Percentiles rank a stretch among this genome's conserved stretches.
Conservation (phyloP, 2,888 invertebrate genomes). For the Gymnoscelis rufifasciata region DNA sequence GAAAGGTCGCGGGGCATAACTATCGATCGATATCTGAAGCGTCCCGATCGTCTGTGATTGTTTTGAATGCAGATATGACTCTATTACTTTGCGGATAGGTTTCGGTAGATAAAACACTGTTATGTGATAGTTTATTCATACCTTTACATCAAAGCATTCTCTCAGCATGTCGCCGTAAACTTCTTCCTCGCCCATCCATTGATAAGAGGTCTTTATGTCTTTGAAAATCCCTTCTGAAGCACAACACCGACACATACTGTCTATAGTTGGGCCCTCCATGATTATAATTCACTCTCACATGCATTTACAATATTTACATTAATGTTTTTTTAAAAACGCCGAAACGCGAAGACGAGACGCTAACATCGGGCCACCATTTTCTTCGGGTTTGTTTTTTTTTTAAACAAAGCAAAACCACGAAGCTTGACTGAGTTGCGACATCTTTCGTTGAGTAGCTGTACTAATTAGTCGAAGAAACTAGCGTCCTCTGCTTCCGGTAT, state of each 20-base stretch:
- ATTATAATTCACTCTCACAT: slow-evolving; percentile 28
- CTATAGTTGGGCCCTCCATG: slow-evolving; percentile 53
- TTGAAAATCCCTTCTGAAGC: slow-evolving; percentile 66
- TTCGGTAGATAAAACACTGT: too few relatives aligned
- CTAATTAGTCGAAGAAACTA: neutral
- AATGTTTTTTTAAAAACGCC: slow-evolving; percentile 22
- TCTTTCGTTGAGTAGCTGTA: slow-evolving; percentile 11
- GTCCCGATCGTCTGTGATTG: slow-evolving; percentile 26
- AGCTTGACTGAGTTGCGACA: slow-evolving; percentile 10
- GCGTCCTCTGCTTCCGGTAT: too few relatives aligned
- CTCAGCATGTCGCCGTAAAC: slow-evolving; percentile 65
- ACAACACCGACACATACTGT: slow-evolving; percentile 69
- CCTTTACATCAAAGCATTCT: slow-evolving; percentile 66
- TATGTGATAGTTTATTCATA: too few relatives aligned
- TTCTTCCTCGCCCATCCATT: slow-evolving; percentile 71
- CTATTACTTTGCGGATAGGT: too few relatives aligned
- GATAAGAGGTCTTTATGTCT: slow-evolving; percentile 57
- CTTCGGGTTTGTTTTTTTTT: neutral
- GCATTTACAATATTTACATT: slow-evolving; percentile 33
- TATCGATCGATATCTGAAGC: too few relatives aligned
- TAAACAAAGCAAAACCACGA: neutral
- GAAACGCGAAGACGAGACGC: slow-evolving; percentile 31
- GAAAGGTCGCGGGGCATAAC: too few relatives aligned
- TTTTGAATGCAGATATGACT: too few relatives aligned
- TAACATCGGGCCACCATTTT: slow-evolving; percentile 55